phyloP scores from a whole-genome alignment of 2,113 vertebrate genomes.

The Charadrius vociferus region DNA sequence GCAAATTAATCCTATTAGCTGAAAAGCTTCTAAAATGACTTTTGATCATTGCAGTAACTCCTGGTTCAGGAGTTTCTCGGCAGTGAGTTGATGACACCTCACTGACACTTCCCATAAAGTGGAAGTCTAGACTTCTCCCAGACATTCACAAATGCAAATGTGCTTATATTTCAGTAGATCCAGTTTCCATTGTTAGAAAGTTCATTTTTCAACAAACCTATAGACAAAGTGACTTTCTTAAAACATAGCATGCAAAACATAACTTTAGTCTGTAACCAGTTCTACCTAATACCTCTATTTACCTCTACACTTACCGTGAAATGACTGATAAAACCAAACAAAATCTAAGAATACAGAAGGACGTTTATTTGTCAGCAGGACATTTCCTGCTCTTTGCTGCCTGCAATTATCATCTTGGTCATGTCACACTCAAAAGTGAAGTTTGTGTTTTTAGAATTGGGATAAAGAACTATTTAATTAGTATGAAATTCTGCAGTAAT shows the following conservation, averaged over 20 bases:
- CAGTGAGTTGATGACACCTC: background rate
- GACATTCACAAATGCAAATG: background rate
- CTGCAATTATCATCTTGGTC: background rate
- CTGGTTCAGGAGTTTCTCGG: background rate
- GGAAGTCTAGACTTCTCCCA: background rate
- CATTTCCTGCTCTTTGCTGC: background rate
- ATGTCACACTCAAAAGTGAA: background rate
- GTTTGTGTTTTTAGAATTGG: background rate
- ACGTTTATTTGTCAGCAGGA: background rate
- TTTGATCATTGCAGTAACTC: background rate
- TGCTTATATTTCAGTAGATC: background rate
- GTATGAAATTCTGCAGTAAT: background rate
- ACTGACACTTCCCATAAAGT: background rate
- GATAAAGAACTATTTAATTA: background rate
- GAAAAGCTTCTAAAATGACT: background rate
- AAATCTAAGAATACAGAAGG: background rate
- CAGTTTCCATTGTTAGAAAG: background rate
- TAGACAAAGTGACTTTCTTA: background rate
- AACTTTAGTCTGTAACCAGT: background rate
- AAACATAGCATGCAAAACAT: background rate
- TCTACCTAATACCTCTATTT: background rate
- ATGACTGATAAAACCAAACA: background rate
- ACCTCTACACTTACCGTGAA: background rate
- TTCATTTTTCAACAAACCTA: background rate
- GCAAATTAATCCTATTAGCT: background rate